Evolutionary conservation across 2,113 vertebrate species (phyloP).

Genomic region (Osmerus eperlanus): DNA sequence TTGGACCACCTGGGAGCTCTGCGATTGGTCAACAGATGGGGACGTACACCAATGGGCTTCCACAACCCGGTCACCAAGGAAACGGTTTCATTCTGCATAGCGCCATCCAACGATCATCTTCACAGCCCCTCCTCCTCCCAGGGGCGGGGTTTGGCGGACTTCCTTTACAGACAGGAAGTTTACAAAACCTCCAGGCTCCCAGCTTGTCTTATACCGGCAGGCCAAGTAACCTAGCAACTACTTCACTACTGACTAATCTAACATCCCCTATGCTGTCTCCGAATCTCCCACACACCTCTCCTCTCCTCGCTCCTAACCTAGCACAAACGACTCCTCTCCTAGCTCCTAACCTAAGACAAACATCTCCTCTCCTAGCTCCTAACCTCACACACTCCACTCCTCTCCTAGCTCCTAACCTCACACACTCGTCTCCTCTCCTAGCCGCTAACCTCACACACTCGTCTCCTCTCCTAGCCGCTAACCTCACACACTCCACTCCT

Average conservation of each 20-base stretch:
- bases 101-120: constrained; percentile 8
- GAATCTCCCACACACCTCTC: no score
- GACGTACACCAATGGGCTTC: background rate
- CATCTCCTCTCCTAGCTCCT: background rate
- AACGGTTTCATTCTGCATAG: constrained; percentile 18
- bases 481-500: background rate
- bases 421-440: background rate
- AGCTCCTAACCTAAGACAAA: constrained; percentile 4
- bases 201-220: no score
- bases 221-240: no score
- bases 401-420: background rate
- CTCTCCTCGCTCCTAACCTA: constrained; percentile 10
- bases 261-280: no score
- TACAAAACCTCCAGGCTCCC: constrained; percentile 17
- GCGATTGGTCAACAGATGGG: background rate
- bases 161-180: constrained; percentile 14
- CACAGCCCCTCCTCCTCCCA: constrained; percentile 15
- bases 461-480: background rate
- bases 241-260: no score
- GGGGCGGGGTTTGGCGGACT: no score
- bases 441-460: background rate
- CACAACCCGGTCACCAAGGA: constrained; percentile 20
- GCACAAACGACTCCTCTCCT: background rate
- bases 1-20: background rate
- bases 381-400: background rate